Evolutionary conservation across 2,888 invertebrate genomes (phyloP).

Genomic region (Eutolmus rufibarbis): DNA sequence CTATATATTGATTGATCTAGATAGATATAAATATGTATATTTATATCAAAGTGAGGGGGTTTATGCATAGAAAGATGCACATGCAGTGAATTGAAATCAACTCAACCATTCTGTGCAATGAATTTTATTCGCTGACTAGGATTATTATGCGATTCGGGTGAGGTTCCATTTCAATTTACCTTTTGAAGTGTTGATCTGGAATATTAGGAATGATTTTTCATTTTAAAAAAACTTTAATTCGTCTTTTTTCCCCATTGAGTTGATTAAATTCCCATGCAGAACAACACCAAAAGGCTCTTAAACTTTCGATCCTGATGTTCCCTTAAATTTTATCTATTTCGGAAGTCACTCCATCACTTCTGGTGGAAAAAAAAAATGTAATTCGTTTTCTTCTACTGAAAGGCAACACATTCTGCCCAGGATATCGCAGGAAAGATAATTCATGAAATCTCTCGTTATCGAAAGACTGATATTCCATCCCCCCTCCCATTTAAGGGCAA

Average conservation of each 20-base stretch:
- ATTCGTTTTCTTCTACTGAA: background rate
- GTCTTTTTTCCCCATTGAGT: background rate
- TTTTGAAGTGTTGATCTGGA: background rate
- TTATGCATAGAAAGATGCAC: background rate
- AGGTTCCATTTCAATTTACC: background rate
- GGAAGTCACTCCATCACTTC: background rate
- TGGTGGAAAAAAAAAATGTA: background rate
- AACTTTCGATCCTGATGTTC: background rate
- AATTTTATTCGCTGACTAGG: background rate
- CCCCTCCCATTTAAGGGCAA: background rate
- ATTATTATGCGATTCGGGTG: background rate
- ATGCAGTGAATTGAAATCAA: background rate
- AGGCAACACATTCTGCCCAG: background rate
- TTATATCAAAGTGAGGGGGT: background rate
- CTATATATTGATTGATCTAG: background rate
- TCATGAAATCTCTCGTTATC: background rate
- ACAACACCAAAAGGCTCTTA: background rate
- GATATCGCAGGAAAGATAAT: background rate
- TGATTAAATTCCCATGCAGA: background rate
- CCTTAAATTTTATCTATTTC: background rate
- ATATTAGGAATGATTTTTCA: background rate
- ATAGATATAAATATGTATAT: background rate
- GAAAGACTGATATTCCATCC: background rate
- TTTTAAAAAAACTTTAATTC: background rate
- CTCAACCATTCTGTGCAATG: background rate